Evolutionary conservation across 2,888 invertebrate species (phyloP).

Genomic region (Notodonta dromedarius): DNA sequence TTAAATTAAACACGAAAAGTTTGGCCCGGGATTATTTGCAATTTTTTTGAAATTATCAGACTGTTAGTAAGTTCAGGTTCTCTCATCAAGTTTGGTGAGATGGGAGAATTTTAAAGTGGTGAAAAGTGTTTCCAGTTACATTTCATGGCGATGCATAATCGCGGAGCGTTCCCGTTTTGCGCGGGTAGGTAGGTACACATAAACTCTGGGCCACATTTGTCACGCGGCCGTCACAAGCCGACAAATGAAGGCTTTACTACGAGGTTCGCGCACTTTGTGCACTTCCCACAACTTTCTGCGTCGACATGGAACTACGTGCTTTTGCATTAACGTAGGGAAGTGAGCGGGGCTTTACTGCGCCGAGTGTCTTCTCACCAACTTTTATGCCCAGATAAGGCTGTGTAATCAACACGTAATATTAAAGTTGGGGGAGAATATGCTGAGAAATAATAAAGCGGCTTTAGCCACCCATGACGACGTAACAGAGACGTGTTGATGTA

Average conservation of each 20-base stretch:
- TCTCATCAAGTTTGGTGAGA: slow-evolving; percentile 38
- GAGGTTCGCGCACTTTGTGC: slow-evolving; percentile 80
- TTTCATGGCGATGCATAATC: slow-evolving; percentile 74
- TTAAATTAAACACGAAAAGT: slow-evolving; percentile 66
- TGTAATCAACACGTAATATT: slow-evolving; percentile 74
- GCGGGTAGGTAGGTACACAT: slow-evolving; percentile 52
- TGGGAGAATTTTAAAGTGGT: neutral
- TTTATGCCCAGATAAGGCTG: slow-evolving; percentile 74
- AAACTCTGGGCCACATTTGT: slow-evolving; percentile 81
- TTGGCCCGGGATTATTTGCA: slow-evolving; percentile 32
- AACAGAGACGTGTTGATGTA: slow-evolving; percentile 12
- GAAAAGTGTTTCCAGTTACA: slow-evolving; percentile 51
- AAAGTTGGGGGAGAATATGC: slow-evolving; percentile 42
- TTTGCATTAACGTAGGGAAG: slow-evolving; percentile 78
- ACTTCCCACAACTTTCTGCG: slow-evolving; percentile 81
- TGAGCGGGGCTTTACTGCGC: slow-evolving; percentile 68
- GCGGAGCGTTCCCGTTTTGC: slow-evolving; percentile 55
- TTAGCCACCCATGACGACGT: slow-evolving; percentile 9
- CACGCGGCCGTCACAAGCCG: slow-evolving; percentile 81
- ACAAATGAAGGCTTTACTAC: slow-evolving; percentile 84
- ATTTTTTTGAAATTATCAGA: neutral
- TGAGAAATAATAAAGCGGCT: slow-evolving; percentile 30
- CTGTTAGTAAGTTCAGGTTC: neutral
- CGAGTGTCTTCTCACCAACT: slow-evolving; percentile 75
- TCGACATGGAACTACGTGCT: slow-evolving; percentile 80